These are phyloP conservation scores for Rhingia campestris DNA, from an alignment of 2,888 invertebrate species.

Conservation along the genomic window DNA sequence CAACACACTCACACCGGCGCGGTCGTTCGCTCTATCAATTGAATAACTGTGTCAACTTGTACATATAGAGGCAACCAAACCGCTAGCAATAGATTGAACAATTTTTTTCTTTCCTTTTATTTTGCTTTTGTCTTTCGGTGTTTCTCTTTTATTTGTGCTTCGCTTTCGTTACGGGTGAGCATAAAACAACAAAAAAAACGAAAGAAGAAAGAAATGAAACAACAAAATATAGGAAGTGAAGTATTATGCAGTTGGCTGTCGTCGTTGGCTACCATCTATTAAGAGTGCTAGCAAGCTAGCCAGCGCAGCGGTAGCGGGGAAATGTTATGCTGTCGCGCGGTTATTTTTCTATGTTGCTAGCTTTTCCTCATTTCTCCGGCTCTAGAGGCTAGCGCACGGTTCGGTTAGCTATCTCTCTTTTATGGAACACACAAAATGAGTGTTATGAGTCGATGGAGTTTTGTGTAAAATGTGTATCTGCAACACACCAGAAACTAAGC, in stretches of 20 bases:
- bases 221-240: conserved; percentile 73
- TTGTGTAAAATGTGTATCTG: conserved; percentile 46
- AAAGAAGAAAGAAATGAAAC: conserved; percentile 29
- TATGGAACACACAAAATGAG: conserved; percentile 9
- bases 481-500: conserved; percentile 58
- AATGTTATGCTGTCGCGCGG: conserved; percentile 52
- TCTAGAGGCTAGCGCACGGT: conserved; percentile 6
- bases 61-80: conserved; percentile 35
- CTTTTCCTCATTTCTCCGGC: conserved; percentile 70
- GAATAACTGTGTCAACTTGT: conserved; percentile 74
- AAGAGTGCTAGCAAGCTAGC: conserved; percentile 6
- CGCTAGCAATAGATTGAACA: conserved; percentile 45
- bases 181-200: conserved; percentile 26
- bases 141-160: conserved; percentile 72
- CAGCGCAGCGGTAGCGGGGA: conserved; percentile 37
- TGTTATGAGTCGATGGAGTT: conserved; percentile 27
- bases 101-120: conserved; percentile 52
- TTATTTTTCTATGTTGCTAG: conserved; percentile 64
- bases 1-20: conserved; percentile 49
- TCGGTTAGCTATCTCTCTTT: conserved; percentile 42
- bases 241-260: conserved; percentile 71
- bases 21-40: conserved; percentile 74
- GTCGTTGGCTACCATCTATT: conserved; percentile 37
- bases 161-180: conserved; percentile 68
- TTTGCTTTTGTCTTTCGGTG: conserved; percentile 63